phyloP scores from a whole-genome alignment of 2,113 vertebrate genomes.

The Dicaeum eximium region DNA sequence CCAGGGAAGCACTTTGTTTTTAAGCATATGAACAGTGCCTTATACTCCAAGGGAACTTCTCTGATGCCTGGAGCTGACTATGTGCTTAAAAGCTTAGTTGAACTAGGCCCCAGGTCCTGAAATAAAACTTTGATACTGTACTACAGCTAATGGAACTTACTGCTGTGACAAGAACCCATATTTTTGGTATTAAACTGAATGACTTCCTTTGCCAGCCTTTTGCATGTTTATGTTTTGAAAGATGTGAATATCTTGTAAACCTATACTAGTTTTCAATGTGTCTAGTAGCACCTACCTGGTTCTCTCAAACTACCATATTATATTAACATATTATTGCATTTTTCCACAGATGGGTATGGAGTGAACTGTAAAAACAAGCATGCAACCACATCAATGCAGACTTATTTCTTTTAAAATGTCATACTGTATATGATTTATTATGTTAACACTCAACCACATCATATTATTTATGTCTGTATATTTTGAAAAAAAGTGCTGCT shows the following conservation, averaged over 20 bases:
- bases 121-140: conserved; percentile 56
- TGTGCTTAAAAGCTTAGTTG: neutral
- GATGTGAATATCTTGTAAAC: conserved; percentile 79
- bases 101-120: conserved; percentile 47
- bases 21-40: conserved; percentile 35
- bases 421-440: conserved; percentile 87
- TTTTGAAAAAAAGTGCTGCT: conserved; percentile 81
- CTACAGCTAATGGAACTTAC: conserved; percentile 45
- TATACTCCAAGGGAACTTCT: conserved; percentile 3
- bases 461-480: conserved; percentile 84
- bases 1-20: conserved; percentile 56
- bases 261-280: conserved; percentile 82
- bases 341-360: conserved; percentile 81
- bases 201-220: conserved; percentile 70
- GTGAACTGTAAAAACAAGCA: conserved; percentile 84
- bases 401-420: conserved; percentile 85
- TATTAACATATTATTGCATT: conserved; percentile 87
- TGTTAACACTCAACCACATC: conserved; percentile 86
- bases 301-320: conserved; percentile 84
- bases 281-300: conserved; percentile 83
- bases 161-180: conserved; percentile 68
- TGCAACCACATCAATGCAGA: conserved; percentile 87
- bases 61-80: neutral
- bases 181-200: conserved; percentile 71
- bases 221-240: conserved; percentile 70